phyloP scores from a whole-genome alignment of 2,888 invertebrate genomes.

The Hymenopus coronatus region DNA sequence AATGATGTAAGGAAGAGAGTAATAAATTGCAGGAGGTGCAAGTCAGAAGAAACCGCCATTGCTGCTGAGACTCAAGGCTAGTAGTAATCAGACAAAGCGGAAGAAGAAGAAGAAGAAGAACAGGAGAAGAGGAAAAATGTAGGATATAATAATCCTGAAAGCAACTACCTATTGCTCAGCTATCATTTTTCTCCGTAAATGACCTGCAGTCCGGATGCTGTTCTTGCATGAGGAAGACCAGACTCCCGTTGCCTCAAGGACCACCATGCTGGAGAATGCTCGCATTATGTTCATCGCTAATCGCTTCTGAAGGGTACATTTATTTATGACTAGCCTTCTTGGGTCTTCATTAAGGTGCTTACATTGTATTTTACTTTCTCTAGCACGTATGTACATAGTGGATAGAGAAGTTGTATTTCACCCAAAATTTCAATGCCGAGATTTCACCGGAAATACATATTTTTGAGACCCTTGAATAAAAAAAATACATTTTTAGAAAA shows the following conservation, averaged over 20 bases:
- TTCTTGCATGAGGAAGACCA: neutral
- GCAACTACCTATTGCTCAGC: neutral
- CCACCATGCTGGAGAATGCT: neutral
- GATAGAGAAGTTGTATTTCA: too few species aligned
- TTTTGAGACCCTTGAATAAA: too few species aligned
- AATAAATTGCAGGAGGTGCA: neutral
- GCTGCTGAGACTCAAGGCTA: neutral
- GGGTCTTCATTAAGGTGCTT: too few species aligned
- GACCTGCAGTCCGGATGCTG: neutral
- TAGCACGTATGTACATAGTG: too few species aligned
- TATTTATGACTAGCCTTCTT: too few species aligned
- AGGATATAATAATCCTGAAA: neutral
- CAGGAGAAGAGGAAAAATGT: neutral
- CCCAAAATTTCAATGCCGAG: too few species aligned
- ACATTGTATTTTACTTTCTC: too few species aligned
- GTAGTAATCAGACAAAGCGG: neutral
- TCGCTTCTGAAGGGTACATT: too few species aligned
- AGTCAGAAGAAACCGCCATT: neutral
- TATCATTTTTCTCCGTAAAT: neutral
- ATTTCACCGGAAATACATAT: too few species aligned
- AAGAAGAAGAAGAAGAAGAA: neutral
- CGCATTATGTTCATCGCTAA: neutral
- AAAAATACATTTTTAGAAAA: too few species aligned
- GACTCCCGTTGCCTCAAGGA: neutral
- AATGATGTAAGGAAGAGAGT: neutral